phyloP scores from a whole-genome alignment of 1,140 invertebrate species.

The Drosophila dunni region DNA sequence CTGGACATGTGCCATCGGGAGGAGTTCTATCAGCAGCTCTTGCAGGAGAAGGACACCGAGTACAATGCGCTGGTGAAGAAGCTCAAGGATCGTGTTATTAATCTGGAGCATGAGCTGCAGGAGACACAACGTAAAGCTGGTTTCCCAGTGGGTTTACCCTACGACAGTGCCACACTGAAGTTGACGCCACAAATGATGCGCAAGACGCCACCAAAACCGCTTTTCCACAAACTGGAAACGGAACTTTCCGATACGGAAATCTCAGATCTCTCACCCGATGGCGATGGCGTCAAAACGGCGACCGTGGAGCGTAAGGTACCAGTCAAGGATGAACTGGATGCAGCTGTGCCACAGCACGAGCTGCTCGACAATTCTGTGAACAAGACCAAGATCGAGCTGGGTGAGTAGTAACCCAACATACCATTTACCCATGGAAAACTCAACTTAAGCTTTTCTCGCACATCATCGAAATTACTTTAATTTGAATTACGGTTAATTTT shows the following conservation, averaged over 20 bases:
- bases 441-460: conserved; percentile 40
- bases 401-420: conserved; percentile 84
- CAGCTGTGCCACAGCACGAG: conserved; percentile 92
- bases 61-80: conserved; percentile 94
- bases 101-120: conserved; percentile 87
- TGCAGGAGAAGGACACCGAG: conserved; percentile 94
- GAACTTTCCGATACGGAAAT: conserved; percentile 90
- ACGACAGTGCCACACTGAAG: conserved; percentile 90
- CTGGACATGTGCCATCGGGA: conserved; percentile 90
- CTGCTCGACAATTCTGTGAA: conserved; percentile 94
- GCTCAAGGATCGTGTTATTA: conserved; percentile 91
- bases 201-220: conserved; percentile 89
- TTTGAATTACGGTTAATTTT: conserved; percentile 26
- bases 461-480: conserved; percentile 27
- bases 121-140: conserved; percentile 95
- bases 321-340: conserved; percentile 92
- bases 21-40: conserved; percentile 92
- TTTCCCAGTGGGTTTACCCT: conserved; percentile 92
- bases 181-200: conserved; percentile 91
- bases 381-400: conserved; percentile 94
- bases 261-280: conserved; percentile 89
- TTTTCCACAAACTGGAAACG: conserved; percentile 87
- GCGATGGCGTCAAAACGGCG: conserved; percentile 89
- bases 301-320: conserved; percentile 91
- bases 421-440: neutral